Evolutionary conservation across 1,140 invertebrate genomes (phyloP), one percentile per base, ranked within the genome.

Genomic region (Bombus pyrosoma): DNA sequence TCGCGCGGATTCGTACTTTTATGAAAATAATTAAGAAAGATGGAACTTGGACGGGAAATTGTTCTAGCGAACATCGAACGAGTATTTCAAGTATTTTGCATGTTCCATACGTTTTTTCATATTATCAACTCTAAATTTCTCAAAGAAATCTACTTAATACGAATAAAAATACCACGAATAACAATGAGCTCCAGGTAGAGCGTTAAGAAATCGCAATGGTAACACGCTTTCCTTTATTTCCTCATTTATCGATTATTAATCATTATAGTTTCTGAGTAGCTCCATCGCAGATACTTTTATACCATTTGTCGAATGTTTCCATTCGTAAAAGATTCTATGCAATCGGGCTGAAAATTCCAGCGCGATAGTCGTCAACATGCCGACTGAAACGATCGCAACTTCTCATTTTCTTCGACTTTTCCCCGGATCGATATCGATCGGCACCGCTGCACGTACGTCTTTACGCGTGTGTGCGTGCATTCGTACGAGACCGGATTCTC

Each of bases 391-490:
- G 43, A 28, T 74, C 81, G 37, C 34, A 47, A 32, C 39, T 74
- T 69, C 47, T 81, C 77, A 57, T 34, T 78, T 81, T 66, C 62
- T 18, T 25, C 4, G 39, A 76, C 22, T 79, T 76, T 32, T 59
- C 12, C 1, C 22, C n/a, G n/a, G 37, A 34, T 59, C 66, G 34
- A 85, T 87, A 87, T 86, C 66, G 88, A 90, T 90, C 76, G 53
- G 22, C n/a, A 4, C 28, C 59, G 47, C 47, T 72, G 28, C 43
- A 53, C n/a, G n/a, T n/a, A 84, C 22, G 37, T 53, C 25, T 34
- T 79, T 66, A 78, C 41, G 82, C 75, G 68, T 71, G 62, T 78
- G 68, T 66, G 64, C 66, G 41, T 76, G 68, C 85, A 74, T 86
- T 83, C 87, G 91, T 69, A 81, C 72, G n/a, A 71, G 39, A 43